Conservation (phyloP, 2,797 vertebrate species). For the Coracias cyanogaster region DNA sequence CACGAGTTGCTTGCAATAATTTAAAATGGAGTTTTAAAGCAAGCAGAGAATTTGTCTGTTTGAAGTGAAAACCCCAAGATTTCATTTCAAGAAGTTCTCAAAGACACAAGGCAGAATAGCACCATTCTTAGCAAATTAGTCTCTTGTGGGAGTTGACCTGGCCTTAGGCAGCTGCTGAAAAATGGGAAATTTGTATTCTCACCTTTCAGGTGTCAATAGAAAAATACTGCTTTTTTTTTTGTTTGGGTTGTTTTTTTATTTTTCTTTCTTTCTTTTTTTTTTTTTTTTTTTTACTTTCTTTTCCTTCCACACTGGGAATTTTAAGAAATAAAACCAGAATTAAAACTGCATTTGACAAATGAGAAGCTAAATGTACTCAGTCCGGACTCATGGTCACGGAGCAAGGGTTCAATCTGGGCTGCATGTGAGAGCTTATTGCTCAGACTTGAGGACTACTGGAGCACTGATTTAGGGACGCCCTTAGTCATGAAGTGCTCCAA, state of each 20-base stretch:
- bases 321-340: neutral
- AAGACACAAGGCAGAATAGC: neutral
- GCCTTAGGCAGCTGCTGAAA: neutral
- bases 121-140: neutral
- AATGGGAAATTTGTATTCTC: neutral
- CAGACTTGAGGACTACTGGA: neutral
- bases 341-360: neutral
- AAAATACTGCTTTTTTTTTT: neutral
- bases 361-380: neutral
- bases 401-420: neutral
- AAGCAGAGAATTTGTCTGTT: neutral
- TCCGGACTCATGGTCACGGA: neutral
- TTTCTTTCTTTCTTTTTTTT: neutral
- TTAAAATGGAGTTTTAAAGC: neutral
- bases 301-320: neutral
- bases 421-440: neutral
- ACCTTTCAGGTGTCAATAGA: neutral
- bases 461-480: neutral
- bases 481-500: neutral
- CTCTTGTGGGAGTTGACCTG: neutral
- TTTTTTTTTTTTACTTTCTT: neutral
- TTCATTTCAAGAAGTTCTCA: neutral
- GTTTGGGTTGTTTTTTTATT: neutral
- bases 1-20: neutral
- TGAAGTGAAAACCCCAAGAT: fast-evolving